Conservation (phyloP, 64 coral and sea anemone species). For the Porites lutea region DNA sequence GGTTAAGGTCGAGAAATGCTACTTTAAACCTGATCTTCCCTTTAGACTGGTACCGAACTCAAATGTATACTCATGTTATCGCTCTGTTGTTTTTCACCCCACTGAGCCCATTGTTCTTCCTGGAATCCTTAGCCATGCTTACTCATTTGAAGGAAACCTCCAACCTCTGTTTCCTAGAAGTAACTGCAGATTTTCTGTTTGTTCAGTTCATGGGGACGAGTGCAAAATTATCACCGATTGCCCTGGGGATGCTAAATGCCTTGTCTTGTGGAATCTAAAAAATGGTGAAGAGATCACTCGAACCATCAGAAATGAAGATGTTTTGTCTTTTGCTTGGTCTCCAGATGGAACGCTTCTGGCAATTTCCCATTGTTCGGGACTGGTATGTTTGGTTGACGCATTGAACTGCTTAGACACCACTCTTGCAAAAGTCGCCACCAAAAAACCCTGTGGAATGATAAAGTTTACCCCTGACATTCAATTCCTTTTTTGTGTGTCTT, state of each 20-base stretch:
- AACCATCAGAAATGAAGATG: neutral
- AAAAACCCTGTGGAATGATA: neutral
- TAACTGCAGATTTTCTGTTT: conserved; percentile 5
- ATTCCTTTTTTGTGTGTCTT: neutral
- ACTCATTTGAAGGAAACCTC: neutral
- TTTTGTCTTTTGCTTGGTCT: conserved; percentile 29
- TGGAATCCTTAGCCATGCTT: neutral
- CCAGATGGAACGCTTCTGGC: conserved; percentile 6
- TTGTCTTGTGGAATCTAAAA: neutral
- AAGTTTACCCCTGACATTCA: conserved; percentile 5
- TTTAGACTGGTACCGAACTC: too few species aligned
- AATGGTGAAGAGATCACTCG: neutral
- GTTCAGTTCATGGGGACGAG: conserved; percentile 1
- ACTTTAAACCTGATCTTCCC: too few species aligned
- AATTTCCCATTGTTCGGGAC: neutral
- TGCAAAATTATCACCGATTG: conserved; percentile 12
- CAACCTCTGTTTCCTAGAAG: neutral
- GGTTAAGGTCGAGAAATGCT: too few species aligned
- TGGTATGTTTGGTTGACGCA: neutral
- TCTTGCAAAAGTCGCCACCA: neutral
- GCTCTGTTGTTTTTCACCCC: neutral
- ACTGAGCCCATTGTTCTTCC: neutral
- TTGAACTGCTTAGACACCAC: neutral
- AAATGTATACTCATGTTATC: neutral
- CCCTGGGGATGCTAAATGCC: too few species aligned